Conservation (phyloP, 2,888 invertebrate genomes). For the Euclidia mi region DNA sequence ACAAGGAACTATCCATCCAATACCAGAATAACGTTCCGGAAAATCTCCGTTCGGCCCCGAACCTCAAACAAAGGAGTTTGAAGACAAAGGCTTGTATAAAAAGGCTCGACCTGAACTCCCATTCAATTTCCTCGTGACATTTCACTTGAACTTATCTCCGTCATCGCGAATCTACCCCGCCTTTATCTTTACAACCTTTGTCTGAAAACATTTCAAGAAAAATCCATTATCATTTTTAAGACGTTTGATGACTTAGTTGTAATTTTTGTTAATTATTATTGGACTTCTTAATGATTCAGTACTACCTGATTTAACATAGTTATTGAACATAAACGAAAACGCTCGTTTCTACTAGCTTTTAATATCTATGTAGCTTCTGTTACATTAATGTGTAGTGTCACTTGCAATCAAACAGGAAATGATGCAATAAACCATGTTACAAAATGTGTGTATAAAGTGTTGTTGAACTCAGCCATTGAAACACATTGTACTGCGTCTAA, state of each 20-base stretch:
- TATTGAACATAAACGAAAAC: too few relatives aligned
- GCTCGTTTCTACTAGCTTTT: too few relatives aligned
- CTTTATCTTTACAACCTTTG: constrained; percentile 44
- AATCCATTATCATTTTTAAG: constrained; percentile 33
- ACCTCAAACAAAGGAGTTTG: constrained; percentile 42
- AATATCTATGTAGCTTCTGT: too few relatives aligned
- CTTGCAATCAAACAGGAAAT: too few relatives aligned
- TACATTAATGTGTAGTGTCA: too few relatives aligned
- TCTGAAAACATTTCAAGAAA: constrained; percentile 40
- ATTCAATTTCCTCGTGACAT: constrained; percentile 59
- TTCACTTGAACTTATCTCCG: constrained; percentile 50
- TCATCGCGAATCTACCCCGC: constrained; percentile 20
- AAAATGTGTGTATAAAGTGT: too few relatives aligned
- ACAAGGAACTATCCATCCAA: constrained; percentile 15
- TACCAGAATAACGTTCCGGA: constrained; percentile 24
- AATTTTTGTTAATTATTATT: background rate
- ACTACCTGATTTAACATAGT: too few relatives aligned
- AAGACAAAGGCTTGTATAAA: constrained; percentile 47
- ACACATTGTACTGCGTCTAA: too few relatives aligned
- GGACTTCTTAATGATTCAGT: background rate
- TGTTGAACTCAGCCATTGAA: too few relatives aligned
- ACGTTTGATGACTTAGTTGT: constrained; percentile 7
- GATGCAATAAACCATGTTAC: too few relatives aligned
- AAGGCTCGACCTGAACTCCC: constrained; percentile 53
- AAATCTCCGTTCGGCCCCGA: constrained; percentile 29